phyloP scores from a whole-genome alignment of 2,888 invertebrate genomes.

The Synergus itoensis region DNA sequence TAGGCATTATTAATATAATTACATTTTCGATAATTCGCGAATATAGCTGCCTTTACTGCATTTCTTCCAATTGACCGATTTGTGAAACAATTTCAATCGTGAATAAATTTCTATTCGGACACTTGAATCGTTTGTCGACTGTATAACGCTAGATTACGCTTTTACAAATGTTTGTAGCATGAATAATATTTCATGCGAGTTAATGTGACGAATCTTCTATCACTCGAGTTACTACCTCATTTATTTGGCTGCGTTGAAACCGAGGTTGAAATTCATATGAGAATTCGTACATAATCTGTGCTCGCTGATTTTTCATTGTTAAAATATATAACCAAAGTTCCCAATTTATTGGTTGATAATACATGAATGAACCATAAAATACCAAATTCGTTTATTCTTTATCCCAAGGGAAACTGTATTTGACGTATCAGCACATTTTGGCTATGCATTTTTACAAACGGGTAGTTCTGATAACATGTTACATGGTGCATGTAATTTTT shows the following conservation, averaged over 20 bases:
- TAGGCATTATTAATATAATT: background rate
- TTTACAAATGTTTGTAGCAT: conserved; percentile 30
- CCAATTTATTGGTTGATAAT: background rate
- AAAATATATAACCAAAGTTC: conserved; percentile 8
- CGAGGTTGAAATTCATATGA: background rate
- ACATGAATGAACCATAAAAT: background rate
- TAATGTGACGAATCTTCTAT: conserved; percentile 29
- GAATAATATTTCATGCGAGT: conserved; percentile 31
- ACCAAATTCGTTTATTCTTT: background rate
- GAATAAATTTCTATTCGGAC: conserved; percentile 24
- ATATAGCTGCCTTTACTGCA: background rate
- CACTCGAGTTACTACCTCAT: conserved; percentile 34
- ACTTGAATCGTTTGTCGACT: conserved; percentile 22
- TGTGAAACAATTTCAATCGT: conserved; percentile 19
- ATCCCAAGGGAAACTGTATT: background rate
- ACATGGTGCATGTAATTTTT: no score
- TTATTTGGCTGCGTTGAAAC: conserved; percentile 31
- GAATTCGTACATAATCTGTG: background rate
- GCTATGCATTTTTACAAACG: no score
- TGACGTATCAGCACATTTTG: background rate
- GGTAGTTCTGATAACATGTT: no score
- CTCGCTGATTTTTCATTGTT: conserved; percentile 10
- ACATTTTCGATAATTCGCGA: background rate
- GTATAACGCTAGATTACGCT: conserved; percentile 30
- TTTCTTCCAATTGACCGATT: conserved; percentile 31